Percentiles rank a stretch among this genome's conserved stretches.
These are phyloP conservation scores for Doryteuthis pealeii DNA, from an alignment of 1,140 invertebrate species.

Conservation along the genomic window DNA sequence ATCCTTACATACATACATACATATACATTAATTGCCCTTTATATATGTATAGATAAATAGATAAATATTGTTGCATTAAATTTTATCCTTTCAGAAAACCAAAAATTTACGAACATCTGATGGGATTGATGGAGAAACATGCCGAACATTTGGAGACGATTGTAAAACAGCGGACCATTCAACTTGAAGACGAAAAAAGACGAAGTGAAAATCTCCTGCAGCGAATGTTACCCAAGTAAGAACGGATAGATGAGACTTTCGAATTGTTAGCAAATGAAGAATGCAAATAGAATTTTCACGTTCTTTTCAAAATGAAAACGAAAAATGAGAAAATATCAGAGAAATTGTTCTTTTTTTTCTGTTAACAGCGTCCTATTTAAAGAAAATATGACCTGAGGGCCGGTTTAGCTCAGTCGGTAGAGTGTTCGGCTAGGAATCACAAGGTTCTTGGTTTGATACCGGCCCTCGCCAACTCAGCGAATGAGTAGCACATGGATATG, in stretches of 20 bases:
- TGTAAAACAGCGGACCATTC: conserved; percentile 84
- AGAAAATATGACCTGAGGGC: no score
- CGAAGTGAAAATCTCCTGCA: conserved; percentile 90
- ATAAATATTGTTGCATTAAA: no score
- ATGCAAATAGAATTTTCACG: neutral
- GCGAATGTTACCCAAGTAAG: conserved; percentile 85
- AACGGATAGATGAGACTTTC: neutral
- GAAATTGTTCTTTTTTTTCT: no score
- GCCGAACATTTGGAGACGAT: conserved; percentile 90
- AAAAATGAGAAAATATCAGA: neutral
- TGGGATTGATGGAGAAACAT: conserved; percentile 93
- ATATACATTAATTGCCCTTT: no score
- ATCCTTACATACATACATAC: no score
- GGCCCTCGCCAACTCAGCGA: no score
- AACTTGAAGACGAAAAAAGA: conserved; percentile 88
- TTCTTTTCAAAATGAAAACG: neutral
- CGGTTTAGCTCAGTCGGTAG: no score
- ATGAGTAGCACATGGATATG: no score
- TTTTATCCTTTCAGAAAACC: conserved; percentile 71
- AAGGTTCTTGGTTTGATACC: no score
- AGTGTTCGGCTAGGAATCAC: no score
- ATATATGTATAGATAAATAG: no score
- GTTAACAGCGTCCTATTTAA: no score
- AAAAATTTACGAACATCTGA: conserved; percentile 93
- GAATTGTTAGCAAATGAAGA: neutral